Conservation (phyloP, 1,140 invertebrate genomes). For the Cotesia chilonis region DNA sequence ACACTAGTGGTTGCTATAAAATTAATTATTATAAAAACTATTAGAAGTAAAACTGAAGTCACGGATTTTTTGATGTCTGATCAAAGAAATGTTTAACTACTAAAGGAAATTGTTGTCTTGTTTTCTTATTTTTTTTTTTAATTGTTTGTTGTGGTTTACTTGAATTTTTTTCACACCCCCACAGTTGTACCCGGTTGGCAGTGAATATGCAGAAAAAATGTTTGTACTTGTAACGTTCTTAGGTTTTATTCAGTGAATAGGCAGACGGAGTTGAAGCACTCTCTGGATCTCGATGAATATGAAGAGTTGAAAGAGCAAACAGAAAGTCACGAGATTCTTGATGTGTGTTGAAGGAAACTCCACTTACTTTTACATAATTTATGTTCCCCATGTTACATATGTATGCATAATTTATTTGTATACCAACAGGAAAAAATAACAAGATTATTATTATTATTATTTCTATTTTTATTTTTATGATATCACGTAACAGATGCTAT, state of each 20-base stretch:
- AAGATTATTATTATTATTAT: no score
- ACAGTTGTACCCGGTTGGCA: not conserved
- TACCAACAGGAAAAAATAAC: no score
- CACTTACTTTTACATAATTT: not conserved
- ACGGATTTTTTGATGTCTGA: no score
- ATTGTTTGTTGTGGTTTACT: not conserved
- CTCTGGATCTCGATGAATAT: slow-evolving; percentile 3
- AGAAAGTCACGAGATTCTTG: slow-evolving; percentile 7
- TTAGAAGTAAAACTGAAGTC: no score
- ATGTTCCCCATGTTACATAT: not conserved
- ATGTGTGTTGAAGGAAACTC: not conserved
- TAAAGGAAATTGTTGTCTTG: no score
- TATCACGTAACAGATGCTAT: no score
- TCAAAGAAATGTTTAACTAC: no score
- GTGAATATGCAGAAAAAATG: not conserved
- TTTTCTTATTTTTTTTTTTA: no score
- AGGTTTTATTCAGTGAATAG: not conserved
- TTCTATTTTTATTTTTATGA: no score
- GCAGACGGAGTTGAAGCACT: not conserved
- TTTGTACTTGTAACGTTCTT: not conserved
- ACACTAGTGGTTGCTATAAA: no score
- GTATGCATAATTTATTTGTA: not conserved
- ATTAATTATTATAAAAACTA: no score
- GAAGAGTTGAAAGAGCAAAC: slow-evolving; percentile 12
- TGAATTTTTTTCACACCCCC: not conserved